These are phyloP conservation scores for Fistularia tabacaria DNA, from an alignment of 2,797 vertebrate genomes.

Conservation along the genomic window DNA sequence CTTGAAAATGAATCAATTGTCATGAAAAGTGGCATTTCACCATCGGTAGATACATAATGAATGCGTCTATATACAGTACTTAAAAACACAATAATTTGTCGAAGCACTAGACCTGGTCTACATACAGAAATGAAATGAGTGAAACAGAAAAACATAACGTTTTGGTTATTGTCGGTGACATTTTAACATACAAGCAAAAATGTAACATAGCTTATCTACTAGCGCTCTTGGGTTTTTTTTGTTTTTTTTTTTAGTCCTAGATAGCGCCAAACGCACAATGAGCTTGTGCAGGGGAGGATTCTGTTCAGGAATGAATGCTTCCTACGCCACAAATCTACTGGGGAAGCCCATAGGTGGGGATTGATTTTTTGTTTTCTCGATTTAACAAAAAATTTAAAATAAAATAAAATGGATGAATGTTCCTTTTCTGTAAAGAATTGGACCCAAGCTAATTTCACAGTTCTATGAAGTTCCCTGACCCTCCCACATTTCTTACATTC, in stretches of 20 bases:
- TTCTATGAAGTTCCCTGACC: slow-evolving; percentile 97
- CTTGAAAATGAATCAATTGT: slow-evolving; percentile 82
- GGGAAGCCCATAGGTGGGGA: slow-evolving; percentile 82
- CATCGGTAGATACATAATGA: slow-evolving; percentile 78
- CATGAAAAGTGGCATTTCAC: slow-evolving; percentile 90
- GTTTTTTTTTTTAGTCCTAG: slow-evolving; percentile 24
- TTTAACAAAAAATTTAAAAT: slow-evolving; percentile 13
- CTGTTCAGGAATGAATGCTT: slow-evolving; percentile 73
- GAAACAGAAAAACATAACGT: slow-evolving; percentile 75
- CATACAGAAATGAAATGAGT: slow-evolving; percentile 86
- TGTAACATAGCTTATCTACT: slow-evolving; percentile 79
- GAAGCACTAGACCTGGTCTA: slow-evolving; percentile 74
- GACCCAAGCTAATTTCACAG: slow-evolving; percentile 99
- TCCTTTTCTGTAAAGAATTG: slow-evolving; percentile 98
- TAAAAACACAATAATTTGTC: slow-evolving; percentile 75
- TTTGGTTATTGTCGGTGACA: slow-evolving; percentile 91
- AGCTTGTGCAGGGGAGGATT: slow-evolving; percentile 62
- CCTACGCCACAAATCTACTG: slow-evolving; percentile 82
- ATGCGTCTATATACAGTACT: slow-evolving; percentile 68
- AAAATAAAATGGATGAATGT: slow-evolving; percentile 79
- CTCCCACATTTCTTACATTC: slow-evolving; percentile 98
- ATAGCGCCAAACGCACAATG: slow-evolving; percentile 54
- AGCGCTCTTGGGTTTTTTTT: slow-evolving; percentile 43
- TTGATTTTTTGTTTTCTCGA: slow-evolving; percentile 73
- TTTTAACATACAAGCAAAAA: slow-evolving; percentile 83